Percentiles rank a stretch among this genome's conserved stretches.
Conservation (phyloP, 2,888 invertebrate genomes). For the Apotomis capreana region DNA sequence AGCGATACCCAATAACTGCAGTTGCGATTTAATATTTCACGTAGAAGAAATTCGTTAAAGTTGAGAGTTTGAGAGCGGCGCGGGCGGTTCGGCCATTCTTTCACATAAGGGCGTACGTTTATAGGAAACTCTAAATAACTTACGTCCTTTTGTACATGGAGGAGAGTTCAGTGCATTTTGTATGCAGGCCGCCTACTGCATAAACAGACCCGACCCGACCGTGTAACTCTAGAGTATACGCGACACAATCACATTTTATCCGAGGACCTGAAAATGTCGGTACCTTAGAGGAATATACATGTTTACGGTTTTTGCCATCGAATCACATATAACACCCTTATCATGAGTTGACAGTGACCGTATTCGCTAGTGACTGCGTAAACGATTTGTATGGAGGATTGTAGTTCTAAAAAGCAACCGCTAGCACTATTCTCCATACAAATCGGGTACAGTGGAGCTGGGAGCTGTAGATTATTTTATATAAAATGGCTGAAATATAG, state of each 20-base stretch:
- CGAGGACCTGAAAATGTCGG: constrained; percentile 28
- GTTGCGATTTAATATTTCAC: constrained; percentile 36
- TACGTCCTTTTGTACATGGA: constrained; percentile 1
- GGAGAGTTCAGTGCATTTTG: constrained; percentile 46
- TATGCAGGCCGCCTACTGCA: constrained; percentile 60
- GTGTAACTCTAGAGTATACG: constrained; percentile 28
- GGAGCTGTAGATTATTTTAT: too few species aligned
- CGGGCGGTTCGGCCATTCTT: neutral
- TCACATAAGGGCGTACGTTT: neutral
- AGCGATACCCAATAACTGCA: constrained; percentile 24
- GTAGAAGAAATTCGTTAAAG: constrained; percentile 39
- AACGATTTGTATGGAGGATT: too few species aligned
- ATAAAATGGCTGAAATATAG: too few species aligned
- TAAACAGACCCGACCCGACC: constrained; percentile 50
- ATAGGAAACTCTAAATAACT: neutral
- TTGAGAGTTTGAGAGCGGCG: constrained; percentile 23
- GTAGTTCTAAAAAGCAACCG: too few species aligned
- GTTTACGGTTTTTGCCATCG: too few species aligned
- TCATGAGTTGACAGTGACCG: too few species aligned
- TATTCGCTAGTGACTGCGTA: too few species aligned
- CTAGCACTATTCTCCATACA: too few species aligned
- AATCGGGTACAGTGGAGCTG: too few species aligned
- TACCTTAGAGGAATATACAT: neutral
- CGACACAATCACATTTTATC: constrained; percentile 43
- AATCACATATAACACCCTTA: too few species aligned